Percentiles rank a stretch among this genome's conserved stretches.
These are phyloP conservation scores for Caenorhabditis becei DNA, from an alignment of 2,888 invertebrate species.

Conservation along the genomic window DNA sequence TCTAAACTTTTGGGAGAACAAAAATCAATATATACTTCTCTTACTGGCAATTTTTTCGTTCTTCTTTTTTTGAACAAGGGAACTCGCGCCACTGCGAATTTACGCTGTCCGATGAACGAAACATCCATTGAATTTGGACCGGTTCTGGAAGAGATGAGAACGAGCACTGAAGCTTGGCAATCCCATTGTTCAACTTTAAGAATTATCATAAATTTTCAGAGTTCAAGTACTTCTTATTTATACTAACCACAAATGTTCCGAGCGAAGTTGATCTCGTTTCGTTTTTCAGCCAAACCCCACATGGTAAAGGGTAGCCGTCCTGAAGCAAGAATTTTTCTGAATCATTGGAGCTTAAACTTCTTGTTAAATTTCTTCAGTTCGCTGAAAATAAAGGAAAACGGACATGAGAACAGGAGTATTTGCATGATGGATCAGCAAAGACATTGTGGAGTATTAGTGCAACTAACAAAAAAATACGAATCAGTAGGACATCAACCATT, in stretches of 20 bases:
- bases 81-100: constrained; percentile 55
- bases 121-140: constrained; percentile 60
- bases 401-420: no score
- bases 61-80: constrained; percentile 53
- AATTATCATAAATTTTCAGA: not conserved
- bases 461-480: no score
- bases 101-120: constrained; percentile 33
- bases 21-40: not conserved
- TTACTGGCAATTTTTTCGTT: constrained; percentile 59
- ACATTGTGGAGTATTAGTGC: no score
- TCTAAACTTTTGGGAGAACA: constrained; percentile 12
- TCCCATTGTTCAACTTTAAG: constrained; percentile 30
- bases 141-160: constrained; percentile 56
- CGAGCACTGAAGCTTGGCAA: constrained; percentile 46
- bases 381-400: no score
- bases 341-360: no score
- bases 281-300: constrained; percentile 60
- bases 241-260: constrained; percentile 51
- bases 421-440: no score
- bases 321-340: no score
- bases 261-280: constrained; percentile 25
- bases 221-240: not conserved
- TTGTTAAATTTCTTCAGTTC: not conserved
- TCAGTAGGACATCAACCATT: no score
- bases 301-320: constrained; percentile 55